Percentiles rank a stretch among this genome's conserved stretches.
Conservation (phyloP, 2,888 invertebrate species). For the Eupithecia inturbata region DNA sequence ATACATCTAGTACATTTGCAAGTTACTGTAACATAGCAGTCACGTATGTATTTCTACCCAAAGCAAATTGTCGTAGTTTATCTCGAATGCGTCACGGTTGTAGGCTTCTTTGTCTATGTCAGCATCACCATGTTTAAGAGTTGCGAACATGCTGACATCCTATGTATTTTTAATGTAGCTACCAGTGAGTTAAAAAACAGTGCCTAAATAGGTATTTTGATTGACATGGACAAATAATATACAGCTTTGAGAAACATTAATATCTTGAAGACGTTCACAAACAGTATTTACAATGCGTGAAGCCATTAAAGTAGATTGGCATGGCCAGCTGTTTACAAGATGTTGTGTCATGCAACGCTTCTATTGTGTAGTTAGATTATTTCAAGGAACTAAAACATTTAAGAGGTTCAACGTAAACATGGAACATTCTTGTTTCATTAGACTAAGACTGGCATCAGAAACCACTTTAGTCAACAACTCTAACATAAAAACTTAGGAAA, state of each 20-base stretch:
- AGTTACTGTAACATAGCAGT: neutral
- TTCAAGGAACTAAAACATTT: conserved; percentile 3
- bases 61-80: conserved; percentile 14
- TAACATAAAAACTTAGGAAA: neutral
- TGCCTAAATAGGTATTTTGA: too few species aligned
- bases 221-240: neutral
- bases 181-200: neutral
- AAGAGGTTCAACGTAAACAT: neutral
- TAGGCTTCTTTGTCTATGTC: conserved; percentile 26
- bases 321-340: conserved; percentile 17
- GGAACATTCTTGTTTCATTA: neutral
- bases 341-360: conserved; percentile 8
- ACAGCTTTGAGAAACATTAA: neutral
- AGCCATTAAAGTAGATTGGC: conserved; percentile 26
- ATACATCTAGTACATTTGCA: too few species aligned
- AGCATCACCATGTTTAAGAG: neutral
- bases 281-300: conserved; percentile 26
- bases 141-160: neutral
- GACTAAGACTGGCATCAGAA: neutral
- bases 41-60: conserved; percentile 7
- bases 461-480: neutral
- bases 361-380: conserved; percentile 2
- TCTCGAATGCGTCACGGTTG: conserved; percentile 24
- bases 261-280: conserved; percentile 10
- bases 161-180: neutral